phyloP scores from a whole-genome alignment of 92 coral and sea anemone species.

The Phenganax marumi region DNA sequence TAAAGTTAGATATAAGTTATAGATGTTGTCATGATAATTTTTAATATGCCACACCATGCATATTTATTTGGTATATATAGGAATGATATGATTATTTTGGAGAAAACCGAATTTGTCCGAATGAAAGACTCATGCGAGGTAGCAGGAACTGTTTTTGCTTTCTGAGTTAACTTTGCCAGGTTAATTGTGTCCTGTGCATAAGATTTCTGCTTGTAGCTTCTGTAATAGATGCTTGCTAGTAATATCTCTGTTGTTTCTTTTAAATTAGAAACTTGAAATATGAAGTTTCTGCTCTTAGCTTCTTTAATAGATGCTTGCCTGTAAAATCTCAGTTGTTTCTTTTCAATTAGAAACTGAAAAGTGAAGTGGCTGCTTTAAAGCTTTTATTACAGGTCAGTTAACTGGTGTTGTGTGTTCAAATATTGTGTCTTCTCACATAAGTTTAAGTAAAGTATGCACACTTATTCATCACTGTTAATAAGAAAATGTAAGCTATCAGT shows the following conservation, averaged over 20 bases:
- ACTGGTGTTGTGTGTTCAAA: neutral
- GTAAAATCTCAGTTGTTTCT: neutral
- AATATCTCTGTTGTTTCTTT: neutral
- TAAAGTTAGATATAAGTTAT: neutral
- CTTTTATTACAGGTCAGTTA: conserved; percentile 65
- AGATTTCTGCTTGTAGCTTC: neutral
- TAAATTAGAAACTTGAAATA: conserved; percentile 71
- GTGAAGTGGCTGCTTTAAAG: conserved; percentile 70
- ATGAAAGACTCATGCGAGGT: conserved; percentile 87
- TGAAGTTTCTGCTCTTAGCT: conserved; percentile 59
- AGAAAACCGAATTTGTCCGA: conserved; percentile 84
- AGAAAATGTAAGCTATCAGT: too few species aligned
- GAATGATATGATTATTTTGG: conserved; percentile 93
- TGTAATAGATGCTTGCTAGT: neutral
- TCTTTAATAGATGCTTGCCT: neutral
- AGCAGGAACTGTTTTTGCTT: neutral
- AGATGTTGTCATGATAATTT: neutral
- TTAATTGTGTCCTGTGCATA: too few species aligned
- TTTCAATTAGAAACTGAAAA: conserved; percentile 72
- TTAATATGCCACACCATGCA: neutral
- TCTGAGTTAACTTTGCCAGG: neutral
- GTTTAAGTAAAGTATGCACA: neutral
- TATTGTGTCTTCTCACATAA: neutral
- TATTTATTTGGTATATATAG: conserved; percentile 50
- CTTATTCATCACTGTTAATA: too few species aligned